A percentile compares a stretch with the other conserved stretches of the same genome.
Evolutionary conservation across 2,113 vertebrate species (phyloP).

Genomic region (Diadophis punctatus): DNA sequence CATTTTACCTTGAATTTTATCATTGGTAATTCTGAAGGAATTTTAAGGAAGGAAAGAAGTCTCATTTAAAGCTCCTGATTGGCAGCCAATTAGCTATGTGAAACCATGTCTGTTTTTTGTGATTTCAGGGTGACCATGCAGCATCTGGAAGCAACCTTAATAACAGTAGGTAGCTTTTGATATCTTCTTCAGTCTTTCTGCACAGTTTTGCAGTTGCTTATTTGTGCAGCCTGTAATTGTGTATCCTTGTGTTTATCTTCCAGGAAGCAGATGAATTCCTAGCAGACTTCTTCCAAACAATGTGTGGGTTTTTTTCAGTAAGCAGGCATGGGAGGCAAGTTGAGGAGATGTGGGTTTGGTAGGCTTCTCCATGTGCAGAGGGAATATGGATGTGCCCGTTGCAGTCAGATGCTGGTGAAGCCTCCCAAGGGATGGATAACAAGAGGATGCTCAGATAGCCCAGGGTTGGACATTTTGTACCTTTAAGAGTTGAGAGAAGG

Average conservation of each 20-base stretch:
- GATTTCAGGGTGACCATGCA: constrained; percentile 63
- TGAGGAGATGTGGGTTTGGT: neutral
- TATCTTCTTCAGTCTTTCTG: neutral
- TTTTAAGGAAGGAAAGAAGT: neutral
- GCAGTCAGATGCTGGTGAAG: neutral
- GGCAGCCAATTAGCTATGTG: neutral
- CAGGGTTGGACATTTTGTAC: neutral
- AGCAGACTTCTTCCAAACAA: neutral
- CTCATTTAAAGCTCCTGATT: neutral
- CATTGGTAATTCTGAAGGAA: neutral
- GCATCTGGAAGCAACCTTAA: constrained; percentile 61
- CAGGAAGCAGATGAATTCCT: neutral
- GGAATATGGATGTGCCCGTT: too few species aligned
- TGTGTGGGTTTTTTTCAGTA: neutral
- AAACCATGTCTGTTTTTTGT: constrained; percentile 22
- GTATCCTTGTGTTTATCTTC: too few species aligned
- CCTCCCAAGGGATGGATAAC: neutral
- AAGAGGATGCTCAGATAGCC: neutral
- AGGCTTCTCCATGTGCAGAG: neutral
- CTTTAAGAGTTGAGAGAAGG: neutral
- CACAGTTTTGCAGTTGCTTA: neutral
- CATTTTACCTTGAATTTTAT: neutral
- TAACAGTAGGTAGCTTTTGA: constrained; percentile 57
- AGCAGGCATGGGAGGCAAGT: too few species aligned
- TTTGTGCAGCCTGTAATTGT: neutral